A percentile compares a stretch with the other conserved stretches of the same genome.
Evolutionary conservation across 2,888 invertebrate species (phyloP).

Genomic region (Drosophila koepferae): DNA sequence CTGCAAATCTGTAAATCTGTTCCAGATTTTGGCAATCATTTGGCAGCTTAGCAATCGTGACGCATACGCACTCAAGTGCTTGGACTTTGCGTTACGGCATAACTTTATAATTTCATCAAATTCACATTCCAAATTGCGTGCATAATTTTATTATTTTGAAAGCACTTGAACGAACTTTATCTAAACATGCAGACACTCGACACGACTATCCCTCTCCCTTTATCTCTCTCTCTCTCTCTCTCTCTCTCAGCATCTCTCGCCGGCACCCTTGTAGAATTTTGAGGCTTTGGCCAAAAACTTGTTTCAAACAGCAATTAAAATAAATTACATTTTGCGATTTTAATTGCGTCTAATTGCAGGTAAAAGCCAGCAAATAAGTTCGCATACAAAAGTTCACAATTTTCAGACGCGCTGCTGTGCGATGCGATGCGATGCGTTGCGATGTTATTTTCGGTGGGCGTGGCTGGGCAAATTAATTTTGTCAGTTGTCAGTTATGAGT

Average conservation of each 20-base stretch:
- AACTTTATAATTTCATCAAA: conserved; percentile 76
- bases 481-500: conserved; percentile 70
- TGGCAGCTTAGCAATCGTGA: conserved; percentile 34
- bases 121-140: conserved; percentile 72
- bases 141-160: conserved; percentile 77
- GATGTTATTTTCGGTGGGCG: conserved; percentile 6
- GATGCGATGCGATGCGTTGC: background rate
- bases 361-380: conserved; percentile 74
- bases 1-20: conserved; percentile 51
- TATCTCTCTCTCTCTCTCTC: background rate
- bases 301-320: conserved; percentile 77
- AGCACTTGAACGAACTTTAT: conserved; percentile 73
- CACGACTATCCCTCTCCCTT: background rate
- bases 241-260: background rate
- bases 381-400: conserved; percentile 63
- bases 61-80: conserved; percentile 28
- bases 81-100: conserved; percentile 15
- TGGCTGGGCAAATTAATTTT: conserved; percentile 63
- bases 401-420: conserved; percentile 33
- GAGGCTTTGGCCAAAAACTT: conserved; percentile 71
- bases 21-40: conserved; percentile 36
- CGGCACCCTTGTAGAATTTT: conserved; percentile 38
- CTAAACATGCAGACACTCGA: conserved; percentile 62
- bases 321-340: conserved; percentile 78
- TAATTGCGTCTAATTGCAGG: conserved; percentile 78